phyloP scores from a whole-genome alignment of 30 jellyfish, hydroid and myxozoan genomes.

The Catostylus mosaicus region DNA sequence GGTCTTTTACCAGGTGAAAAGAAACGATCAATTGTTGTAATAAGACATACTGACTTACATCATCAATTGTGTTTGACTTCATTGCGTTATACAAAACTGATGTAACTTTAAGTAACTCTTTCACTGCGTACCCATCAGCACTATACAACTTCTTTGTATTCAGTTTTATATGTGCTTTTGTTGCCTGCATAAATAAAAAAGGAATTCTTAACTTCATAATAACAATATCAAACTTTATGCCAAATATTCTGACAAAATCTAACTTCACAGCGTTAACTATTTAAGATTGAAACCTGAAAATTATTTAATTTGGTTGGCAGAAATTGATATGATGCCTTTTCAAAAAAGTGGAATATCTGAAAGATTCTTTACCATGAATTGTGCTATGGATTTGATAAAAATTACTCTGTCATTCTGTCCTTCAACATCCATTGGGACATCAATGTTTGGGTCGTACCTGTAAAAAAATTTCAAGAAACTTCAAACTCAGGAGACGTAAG shows the following conservation, averaged over 20 bases:
- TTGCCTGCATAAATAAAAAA: slow-evolving; percentile 64
- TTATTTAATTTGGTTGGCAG: no score
- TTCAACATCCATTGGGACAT: slow-evolving; percentile 91
- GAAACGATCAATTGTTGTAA: background rate
- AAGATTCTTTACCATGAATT: slow-evolving; percentile 91
- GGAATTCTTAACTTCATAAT: no score
- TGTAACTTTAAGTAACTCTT: slow-evolving; percentile 85
- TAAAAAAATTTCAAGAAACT: no score
- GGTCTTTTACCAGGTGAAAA: background rate
- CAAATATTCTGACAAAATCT: no score
- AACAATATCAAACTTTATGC: no score
- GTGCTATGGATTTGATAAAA: slow-evolving; percentile 92
- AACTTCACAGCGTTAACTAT: no score
- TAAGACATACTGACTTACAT: slow-evolving; percentile 41
- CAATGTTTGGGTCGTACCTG: slow-evolving; percentile 93
- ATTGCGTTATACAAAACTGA: slow-evolving; percentile 87
- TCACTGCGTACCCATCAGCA: slow-evolving; percentile 97
- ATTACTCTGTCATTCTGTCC: slow-evolving; percentile 89
- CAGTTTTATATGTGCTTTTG: slow-evolving; percentile 85
- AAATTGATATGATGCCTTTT: no score
- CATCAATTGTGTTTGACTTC: slow-evolving; percentile 67
- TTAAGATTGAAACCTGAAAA: no score
- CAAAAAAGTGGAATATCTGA: no score
- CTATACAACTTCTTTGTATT: slow-evolving; percentile 87
- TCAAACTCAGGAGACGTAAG: no score